These are phyloP conservation scores for Cerastis leucographa DNA, from an alignment of 2,888 invertebrate species.

Conservation along the genomic window DNA sequence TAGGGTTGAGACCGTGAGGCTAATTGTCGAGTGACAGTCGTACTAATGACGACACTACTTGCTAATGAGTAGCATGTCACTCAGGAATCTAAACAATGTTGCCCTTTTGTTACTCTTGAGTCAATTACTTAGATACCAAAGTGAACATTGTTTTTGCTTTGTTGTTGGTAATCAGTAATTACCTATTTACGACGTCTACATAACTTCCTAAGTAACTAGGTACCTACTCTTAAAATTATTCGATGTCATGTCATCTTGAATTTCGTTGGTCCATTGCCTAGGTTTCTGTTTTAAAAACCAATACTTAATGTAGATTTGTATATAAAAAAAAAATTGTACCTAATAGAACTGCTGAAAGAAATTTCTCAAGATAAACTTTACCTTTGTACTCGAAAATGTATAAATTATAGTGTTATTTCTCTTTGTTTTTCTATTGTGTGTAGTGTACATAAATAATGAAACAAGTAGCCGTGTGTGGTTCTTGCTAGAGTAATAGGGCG, in stretches of 20 bases:
- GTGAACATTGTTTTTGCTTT: conserved; percentile 22
- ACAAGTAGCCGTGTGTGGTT: not conserved
- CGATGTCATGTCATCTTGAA: not conserved
- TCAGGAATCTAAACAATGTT: conserved; percentile 26
- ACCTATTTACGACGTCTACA: not conserved
- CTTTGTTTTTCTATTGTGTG: not conserved
- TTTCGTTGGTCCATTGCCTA: not conserved
- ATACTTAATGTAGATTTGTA: not conserved
- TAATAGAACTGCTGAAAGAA: not conserved
- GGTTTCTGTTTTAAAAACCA: not conserved
- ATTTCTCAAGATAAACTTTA: not conserved
- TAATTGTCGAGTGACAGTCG: conserved; percentile 26
- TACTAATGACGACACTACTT: conserved; percentile 26
- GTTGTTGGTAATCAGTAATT: conserved; percentile 24
- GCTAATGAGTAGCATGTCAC: conserved; percentile 27
- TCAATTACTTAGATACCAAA: conserved; percentile 13
- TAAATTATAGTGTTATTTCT: not conserved
- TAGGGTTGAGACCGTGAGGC: conserved; percentile 23
- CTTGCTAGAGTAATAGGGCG: not conserved
- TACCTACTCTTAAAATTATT: not conserved
- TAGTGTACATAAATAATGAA: not conserved
- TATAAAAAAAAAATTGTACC: not conserved
- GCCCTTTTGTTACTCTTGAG: conserved; percentile 16
- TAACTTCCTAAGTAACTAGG: not conserved
- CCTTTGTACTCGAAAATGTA: not conserved